phyloP scores from a whole-genome alignment of 2,113 vertebrate species.

The Arizona elegans region DNA sequence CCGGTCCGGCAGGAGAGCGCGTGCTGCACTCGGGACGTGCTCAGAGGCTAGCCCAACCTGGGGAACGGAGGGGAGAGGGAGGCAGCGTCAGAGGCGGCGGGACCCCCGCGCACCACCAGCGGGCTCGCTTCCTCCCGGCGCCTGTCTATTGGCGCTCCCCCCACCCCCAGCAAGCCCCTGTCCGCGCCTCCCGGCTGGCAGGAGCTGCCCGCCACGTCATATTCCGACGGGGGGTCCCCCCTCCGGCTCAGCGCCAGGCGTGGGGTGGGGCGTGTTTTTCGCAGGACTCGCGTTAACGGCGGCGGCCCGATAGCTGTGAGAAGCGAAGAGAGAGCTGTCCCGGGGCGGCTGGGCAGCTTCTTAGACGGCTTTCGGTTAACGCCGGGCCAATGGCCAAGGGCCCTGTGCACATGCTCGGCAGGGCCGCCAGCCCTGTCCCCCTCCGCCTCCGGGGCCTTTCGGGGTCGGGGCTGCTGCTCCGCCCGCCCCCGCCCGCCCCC shows the following conservation, averaged over 20 bases:
- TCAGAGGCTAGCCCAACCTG: background rate
- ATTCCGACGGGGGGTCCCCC: background rate
- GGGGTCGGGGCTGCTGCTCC: background rate
- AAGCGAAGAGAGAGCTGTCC: background rate
- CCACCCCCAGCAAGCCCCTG: background rate
- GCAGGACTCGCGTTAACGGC: background rate
- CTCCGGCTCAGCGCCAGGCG: background rate
- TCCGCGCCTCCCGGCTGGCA: background rate
- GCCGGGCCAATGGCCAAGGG: background rate
- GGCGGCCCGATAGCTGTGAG: background rate
- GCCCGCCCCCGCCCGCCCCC: background rate
- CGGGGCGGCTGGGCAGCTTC: background rate
- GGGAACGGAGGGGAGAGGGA: background rate
- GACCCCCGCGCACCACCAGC: too few relatives aligned
- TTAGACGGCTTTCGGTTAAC: too few relatives aligned
- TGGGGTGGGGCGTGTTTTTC: background rate
- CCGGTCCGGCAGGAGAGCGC: background rate
- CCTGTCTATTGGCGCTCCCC: background rate
- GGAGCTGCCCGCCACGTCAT: background rate
- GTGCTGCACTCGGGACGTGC: background rate
- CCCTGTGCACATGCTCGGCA: background rate
- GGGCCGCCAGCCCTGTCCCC: background rate
- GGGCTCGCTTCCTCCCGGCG: background rate
- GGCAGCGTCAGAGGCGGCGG: background rate
- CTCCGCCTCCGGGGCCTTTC: background rate